Evolutionary conservation across 2,113 vertebrate species (phyloP), one percentile per base, ranked within the genome.

Genomic region (Syngnathus floridae): DNA sequence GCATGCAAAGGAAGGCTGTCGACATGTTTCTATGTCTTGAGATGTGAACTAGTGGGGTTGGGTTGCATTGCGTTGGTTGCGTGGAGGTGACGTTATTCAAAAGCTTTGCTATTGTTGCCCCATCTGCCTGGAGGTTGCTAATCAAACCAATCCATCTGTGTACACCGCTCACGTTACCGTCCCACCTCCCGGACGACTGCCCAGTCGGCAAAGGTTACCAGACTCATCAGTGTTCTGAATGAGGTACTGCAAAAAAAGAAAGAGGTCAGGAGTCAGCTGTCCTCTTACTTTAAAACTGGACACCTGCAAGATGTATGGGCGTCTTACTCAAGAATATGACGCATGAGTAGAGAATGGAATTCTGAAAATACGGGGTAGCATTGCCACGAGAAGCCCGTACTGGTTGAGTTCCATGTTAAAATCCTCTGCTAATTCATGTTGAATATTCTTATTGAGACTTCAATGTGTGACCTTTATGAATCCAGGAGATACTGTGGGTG

Each of bases 141-240:
- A 83, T 88, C 70, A 81, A 82, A 84, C 81, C 76, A 26, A 86
- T 80, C 87, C 84, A 81, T 74, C 79, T 65, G 43, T 9, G 58
- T 74, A 57, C 54, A 67, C 69, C 66, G 68, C 82, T 91, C 85
- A 72, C 67, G 60, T 90, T 87, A 85, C 82, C 59, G 52, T 77
- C 52, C 72, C 54, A 65, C 61, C 62, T 41, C 19, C 43, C 70
- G 67, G 75, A 81, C 72, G 67, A 81, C 54, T 64, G 75, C 72
- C 78, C 73, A 70, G 85, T 84, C 80, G 83, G 84, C 86, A 86
- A 69, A 75, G 78, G 80, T 70, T 85, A 73, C 76, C 41, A 41
- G 51, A 61, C 64, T 76, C 65, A 72, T 66, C 55, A 62, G 59
- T 82, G 64, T 66, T 69, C 45, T 71, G 70, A 86, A 82, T 68